Conservation (phyloP, 2,888 invertebrate species). For the Euplexia lucipara region DNA sequence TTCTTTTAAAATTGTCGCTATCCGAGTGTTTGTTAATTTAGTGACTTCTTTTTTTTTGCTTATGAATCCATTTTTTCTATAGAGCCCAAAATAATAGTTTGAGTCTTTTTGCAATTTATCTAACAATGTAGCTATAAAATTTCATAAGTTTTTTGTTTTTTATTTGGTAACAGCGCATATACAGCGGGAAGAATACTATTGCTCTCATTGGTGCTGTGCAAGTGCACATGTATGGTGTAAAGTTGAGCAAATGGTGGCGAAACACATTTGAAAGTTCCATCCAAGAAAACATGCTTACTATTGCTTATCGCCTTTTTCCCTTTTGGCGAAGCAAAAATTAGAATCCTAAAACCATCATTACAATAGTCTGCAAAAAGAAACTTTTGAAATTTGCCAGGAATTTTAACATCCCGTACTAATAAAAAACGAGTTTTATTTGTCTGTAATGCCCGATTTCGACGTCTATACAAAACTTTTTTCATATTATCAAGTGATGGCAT, state of each 20-base stretch:
- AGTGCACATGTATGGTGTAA: too few species aligned
- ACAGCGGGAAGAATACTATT: too few species aligned
- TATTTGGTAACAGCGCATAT: too few species aligned
- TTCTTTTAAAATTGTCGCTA: neutral
- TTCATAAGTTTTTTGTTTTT: too few species aligned
- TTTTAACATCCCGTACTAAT: neutral
- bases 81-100: neutral
- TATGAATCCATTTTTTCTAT: neutral
- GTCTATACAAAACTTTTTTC: constrained; percentile 1
- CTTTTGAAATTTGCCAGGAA: neutral
- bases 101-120: neutral
- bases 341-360: neutral
- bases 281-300: too few species aligned
- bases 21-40: neutral
- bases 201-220: too few species aligned
- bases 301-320: too few species aligned
- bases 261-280: too few species aligned
- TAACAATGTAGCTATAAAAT: neutral
- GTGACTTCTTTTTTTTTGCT: neutral
- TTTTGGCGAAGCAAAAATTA: too few species aligned
- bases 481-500: neutral
- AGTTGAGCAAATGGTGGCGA: too few species aligned
- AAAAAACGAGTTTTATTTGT: neutral
- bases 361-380: constrained; percentile 1
- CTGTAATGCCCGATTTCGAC: neutral